phyloP scores from a whole-genome alignment of 2,113 vertebrate species.

The Acinonyx jubatus region DNA sequence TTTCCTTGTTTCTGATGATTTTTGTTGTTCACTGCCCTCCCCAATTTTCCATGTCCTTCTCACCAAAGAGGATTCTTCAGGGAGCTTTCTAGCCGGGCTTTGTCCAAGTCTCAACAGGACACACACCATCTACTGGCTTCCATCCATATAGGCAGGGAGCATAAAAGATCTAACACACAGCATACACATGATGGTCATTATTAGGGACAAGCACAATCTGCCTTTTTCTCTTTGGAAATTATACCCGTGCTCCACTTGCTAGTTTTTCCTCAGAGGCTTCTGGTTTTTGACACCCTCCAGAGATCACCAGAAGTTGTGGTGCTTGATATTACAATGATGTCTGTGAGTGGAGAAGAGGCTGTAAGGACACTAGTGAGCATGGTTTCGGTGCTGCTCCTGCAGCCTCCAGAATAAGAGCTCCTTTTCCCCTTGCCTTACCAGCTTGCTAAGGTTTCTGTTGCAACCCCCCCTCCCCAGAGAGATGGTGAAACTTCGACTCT shows the following conservation, averaged over 20 bases:
- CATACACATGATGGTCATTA: neutral
- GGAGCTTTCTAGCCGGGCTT: neutral
- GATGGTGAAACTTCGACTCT: neutral
- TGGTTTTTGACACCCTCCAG: neutral
- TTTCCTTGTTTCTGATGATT: neutral
- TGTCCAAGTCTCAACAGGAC: neutral
- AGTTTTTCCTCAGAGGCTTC: neutral
- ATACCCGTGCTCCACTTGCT: slow-evolving; percentile 10
- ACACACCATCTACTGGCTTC: neutral
- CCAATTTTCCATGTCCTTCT: neutral
- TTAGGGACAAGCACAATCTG: neutral
- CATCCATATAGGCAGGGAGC: neutral
- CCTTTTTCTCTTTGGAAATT: slow-evolving; percentile 38
- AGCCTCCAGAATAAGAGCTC: neutral
- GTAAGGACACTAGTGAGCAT: neutral
- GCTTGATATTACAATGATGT: neutral
- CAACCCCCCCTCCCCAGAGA: neutral
- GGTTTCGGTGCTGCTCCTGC: neutral
- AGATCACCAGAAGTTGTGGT: neutral
- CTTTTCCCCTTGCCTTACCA: neutral
- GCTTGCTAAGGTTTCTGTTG: neutral
- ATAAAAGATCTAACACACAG: neutral
- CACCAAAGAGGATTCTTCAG: neutral
- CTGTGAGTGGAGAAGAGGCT: neutral
- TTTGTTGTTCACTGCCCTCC: neutral